Percentiles rank a stretch among this genome's conserved stretches.
These are phyloP conservation scores for Himantopus leucocephalus DNA, from an alignment of 2,113 vertebrate species.

Conservation along the genomic window DNA sequence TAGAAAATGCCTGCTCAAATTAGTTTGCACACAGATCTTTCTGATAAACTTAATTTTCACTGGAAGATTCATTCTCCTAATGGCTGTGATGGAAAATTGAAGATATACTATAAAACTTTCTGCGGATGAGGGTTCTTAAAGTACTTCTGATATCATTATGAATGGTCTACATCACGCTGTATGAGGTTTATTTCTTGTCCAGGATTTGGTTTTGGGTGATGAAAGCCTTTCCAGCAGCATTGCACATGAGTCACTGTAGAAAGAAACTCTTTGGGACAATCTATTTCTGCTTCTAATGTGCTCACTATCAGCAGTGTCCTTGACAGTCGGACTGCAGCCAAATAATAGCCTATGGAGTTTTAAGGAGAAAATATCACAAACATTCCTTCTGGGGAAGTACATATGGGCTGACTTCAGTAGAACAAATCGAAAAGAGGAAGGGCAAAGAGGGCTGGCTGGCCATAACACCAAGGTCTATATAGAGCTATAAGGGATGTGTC, in stretches of 20 bases:
- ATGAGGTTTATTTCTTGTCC: background rate
- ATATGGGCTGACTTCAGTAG: background rate
- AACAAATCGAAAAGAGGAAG: background rate
- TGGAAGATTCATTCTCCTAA: slow-evolving; percentile 9
- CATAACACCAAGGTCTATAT: background rate
- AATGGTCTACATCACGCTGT: background rate
- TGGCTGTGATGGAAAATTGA: background rate
- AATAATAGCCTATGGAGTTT: background rate
- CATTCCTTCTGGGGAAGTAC: background rate
- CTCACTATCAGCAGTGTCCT: background rate
- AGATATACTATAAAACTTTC: background rate
- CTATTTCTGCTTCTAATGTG: background rate
- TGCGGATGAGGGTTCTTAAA: background rate
- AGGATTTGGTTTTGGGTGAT: background rate
- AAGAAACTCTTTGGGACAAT: background rate
- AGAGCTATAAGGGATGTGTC: background rate
- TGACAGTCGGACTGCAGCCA: background rate
- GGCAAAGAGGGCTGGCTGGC: background rate
- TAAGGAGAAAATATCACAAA: background rate
- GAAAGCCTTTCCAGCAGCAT: background rate
- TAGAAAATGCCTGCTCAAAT: slow-evolving; percentile 37
- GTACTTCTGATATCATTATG: background rate
- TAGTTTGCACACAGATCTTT: slow-evolving; percentile 44
- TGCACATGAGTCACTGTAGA: background rate
- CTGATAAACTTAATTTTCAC: slow-evolving; percentile 53